These are phyloP conservation scores for Tanypteryx hageni DNA, from an alignment of 2,888 invertebrate genomes.

Conservation along the genomic window DNA sequence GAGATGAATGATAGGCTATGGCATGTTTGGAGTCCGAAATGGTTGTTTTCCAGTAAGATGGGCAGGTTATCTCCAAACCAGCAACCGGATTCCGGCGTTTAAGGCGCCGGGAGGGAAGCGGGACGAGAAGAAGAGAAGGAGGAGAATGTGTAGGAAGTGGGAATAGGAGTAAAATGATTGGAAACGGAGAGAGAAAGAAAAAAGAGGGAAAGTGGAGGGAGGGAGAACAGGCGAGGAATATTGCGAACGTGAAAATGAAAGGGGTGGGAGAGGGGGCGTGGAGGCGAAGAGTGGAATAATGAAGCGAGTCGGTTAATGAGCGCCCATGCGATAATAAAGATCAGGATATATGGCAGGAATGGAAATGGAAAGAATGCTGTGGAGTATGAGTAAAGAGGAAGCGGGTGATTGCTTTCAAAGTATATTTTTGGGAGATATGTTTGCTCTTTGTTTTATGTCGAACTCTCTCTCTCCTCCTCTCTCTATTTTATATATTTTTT, in stretches of 20 bases:
- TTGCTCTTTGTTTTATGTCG: background rate
- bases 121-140: background rate
- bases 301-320: background rate
- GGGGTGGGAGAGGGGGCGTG: background rate
- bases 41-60: background rate
- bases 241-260: background rate
- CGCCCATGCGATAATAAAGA: slow-evolving; percentile 5
- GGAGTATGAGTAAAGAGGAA: background rate
- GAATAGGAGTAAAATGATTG: too few relatives aligned
- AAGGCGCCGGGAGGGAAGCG: background rate
- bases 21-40: slow-evolving; percentile 24
- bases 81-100: background rate
- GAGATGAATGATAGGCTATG: slow-evolving; percentile 17
- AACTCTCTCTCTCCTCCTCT: background rate
- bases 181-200: background rate
- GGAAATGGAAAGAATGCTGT: background rate
- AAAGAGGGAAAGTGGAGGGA: background rate
- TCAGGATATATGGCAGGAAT: slow-evolving; percentile 13
- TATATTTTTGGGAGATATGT: background rate
- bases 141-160: too few relatives aligned
- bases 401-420: background rate
- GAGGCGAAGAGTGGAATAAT: background rate
- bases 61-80: background rate
- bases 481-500: too few relatives aligned
- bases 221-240: background rate